Base-by-base conservation (phyloP, 2,888 invertebrate species). In the Nesidiocoris tenuis region DNA sequence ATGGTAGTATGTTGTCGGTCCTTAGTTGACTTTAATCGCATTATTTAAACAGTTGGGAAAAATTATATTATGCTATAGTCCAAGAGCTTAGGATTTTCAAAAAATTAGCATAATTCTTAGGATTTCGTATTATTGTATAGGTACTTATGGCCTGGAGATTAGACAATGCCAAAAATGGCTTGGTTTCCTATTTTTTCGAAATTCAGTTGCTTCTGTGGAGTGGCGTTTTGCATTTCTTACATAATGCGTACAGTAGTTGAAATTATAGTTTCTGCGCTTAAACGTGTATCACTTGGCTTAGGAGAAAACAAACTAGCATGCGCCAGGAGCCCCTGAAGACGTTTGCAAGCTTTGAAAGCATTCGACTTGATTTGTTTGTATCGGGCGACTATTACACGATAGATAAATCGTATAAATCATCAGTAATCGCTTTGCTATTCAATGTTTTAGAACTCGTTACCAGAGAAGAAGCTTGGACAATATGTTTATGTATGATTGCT, bases 401-500 rank as follows among this genome's bases (percentile, higher is more conserved):
- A n/a, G n/a, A n/a, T n/a, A n/a, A n/a, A 23, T 68, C 21, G 68
- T 75, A 39, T 7, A 39, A 39, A 39, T 39, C 39, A 67, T 64
- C 74, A 64, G 57, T 71, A 19, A 71, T 25, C 39, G 71, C 71
- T 78, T 78, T 72, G 78, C 78, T 78, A 74, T 74, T 76, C 74
- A 63, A 59, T 74, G 71, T 77, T 67, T 9, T 68, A 68, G 68
- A 56, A 39, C 39, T 39, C 39, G n/a, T 71, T 71, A 68, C 56
- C 55, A 7, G 59, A 71, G 59, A 23, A 59, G 61, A 71, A 72
- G 78, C 78, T 78, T 78, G 72, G 78, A 78, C 78, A 78, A 78
- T 78, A 78, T 78, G 78, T 78, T 78, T 74, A 61, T 68, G 77
- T 78, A 78, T 78, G 63, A 78, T 78, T 75, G 78, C 75, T 78